A percentile compares a stretch with the other conserved stretches of the same genome.
Evolutionary conservation across 1,140 invertebrate genomes (phyloP).

Genomic region (Saccostrea glomerata): DNA sequence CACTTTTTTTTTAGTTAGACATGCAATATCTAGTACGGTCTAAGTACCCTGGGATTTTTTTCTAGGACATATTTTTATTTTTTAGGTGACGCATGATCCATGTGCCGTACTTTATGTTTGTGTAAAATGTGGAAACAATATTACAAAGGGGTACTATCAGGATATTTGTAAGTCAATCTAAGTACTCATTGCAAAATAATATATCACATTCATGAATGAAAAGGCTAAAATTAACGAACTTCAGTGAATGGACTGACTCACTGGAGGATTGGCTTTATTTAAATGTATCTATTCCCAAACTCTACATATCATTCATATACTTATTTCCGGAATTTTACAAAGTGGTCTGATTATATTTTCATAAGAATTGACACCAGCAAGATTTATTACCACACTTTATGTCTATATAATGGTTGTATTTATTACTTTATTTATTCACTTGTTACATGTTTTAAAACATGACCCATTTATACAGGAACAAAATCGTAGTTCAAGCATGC

Average conservation of each 20-base stretch:
- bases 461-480: no score
- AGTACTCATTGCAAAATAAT: background rate
- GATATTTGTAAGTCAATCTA: slow-evolving; percentile 64
- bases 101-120: slow-evolving; percentile 64
- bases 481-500: no score
- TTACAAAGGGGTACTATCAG: slow-evolving; percentile 68
- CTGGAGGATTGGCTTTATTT: background rate
- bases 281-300: no score
- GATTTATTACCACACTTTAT: no score
- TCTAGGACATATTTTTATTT: background rate
- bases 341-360: background rate
- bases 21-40: no score
- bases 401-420: no score
- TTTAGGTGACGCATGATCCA: slow-evolving; percentile 65
- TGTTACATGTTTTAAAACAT: no score
- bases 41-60: background rate
- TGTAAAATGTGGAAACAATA: slow-evolving; percentile 63
- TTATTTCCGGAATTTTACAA: background rate
- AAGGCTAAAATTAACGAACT: background rate
- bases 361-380: background rate
- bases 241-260: background rate
- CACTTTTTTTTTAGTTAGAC: no score
- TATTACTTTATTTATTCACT: no score
- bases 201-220: background rate
- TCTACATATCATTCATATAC: background rate